Conservation (phyloP, 1,140 invertebrate species). For the Sarcophaga peregrina region DNA sequence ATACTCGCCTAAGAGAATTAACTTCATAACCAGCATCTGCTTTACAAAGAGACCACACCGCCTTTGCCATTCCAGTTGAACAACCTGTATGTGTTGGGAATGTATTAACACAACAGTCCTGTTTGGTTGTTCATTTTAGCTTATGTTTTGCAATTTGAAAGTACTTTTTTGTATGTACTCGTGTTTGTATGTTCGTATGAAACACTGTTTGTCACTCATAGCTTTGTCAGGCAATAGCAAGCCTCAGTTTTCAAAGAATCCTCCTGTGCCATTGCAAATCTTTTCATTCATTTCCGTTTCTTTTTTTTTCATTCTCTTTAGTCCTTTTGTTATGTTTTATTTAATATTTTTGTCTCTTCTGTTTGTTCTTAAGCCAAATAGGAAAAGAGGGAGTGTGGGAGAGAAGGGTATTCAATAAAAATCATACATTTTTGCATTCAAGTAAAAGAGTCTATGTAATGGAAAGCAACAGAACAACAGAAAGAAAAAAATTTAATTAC, state of each 20-base stretch:
- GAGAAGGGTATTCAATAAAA: background rate
- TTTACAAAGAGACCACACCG: background rate
- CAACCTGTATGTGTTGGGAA: background rate
- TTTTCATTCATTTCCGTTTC: conserved; percentile 6
- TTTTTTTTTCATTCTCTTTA: background rate
- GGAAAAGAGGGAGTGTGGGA: no score
- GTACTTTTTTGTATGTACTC: background rate
- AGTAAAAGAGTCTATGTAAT: background rate
- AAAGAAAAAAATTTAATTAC: conserved; percentile 16
- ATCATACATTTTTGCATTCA: conserved; percentile 5
- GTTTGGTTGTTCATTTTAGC: background rate
- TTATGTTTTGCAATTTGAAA: conserved; percentile 11
- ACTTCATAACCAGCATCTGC: background rate
- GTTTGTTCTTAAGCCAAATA: background rate
- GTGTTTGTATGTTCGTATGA: background rate
- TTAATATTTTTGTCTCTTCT: background rate
- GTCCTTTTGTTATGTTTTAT: background rate
- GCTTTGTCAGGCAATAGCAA: no score
- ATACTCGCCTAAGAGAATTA: conserved; percentile 7
- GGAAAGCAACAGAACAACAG: background rate
- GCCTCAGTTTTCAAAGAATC: background rate
- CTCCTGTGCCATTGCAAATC: background rate
- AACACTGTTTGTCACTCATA: background rate
- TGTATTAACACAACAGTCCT: background rate
- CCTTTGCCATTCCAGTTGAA: background rate